phyloP scores from a whole-genome alignment of 2,888 invertebrate species.

The Nomada fucata region DNA sequence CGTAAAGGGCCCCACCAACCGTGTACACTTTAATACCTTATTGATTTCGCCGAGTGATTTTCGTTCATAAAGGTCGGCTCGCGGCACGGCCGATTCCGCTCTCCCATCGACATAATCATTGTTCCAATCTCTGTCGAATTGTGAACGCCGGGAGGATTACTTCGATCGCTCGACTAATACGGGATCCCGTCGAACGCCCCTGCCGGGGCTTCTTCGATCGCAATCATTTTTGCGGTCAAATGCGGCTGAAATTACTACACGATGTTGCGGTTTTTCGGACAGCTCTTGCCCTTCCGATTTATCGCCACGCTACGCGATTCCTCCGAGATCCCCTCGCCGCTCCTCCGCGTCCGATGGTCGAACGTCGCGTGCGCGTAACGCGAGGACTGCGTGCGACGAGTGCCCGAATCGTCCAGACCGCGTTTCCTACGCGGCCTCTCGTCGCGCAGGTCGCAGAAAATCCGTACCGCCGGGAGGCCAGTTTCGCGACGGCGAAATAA shows the following conservation, averaged over 20 bases:
- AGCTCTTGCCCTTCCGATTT: not conserved
- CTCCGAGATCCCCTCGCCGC: not conserved
- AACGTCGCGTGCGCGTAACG: not conserved
- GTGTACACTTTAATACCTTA: not conserved
- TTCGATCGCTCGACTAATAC: conserved; percentile 61
- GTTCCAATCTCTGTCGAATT: conserved; percentile 70
- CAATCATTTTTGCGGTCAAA: conserved; percentile 81
- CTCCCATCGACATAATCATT: conserved; percentile 60
- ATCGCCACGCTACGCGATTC: too few relatives aligned
- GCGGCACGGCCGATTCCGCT: not conserved
- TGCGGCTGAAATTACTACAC: conserved; percentile 80
- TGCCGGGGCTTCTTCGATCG: conserved; percentile 72
- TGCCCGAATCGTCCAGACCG: not conserved
- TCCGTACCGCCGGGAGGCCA: not conserved
- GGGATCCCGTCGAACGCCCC: conserved; percentile 68
- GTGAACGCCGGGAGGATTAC: conserved; percentile 63
- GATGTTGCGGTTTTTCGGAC: conserved; percentile 72
- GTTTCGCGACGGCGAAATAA: not conserved
- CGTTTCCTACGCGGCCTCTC: not conserved
- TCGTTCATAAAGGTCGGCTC: not conserved
- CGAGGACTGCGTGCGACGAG: not conserved
- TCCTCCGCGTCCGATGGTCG: not conserved
- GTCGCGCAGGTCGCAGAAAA: not conserved
- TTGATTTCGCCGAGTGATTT: conserved; percentile 21
- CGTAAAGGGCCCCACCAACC: not conserved